Base-by-base conservation (phyloP, 2,888 invertebrate species). In the Protonemura montana region DNA sequence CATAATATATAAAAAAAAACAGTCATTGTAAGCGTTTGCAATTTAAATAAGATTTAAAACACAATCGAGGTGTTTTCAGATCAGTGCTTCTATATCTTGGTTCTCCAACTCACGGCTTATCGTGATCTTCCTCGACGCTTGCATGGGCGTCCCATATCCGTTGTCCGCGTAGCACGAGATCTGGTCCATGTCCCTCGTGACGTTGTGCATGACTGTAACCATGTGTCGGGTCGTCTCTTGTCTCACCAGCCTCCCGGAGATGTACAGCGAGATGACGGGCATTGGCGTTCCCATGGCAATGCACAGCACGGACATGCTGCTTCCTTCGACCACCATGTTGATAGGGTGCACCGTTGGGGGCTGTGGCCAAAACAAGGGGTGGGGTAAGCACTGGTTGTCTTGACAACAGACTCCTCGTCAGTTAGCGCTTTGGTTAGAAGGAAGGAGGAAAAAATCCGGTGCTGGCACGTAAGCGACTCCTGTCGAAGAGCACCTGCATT, bases 121-220 rank as follows among this genome's bases (percentile, higher is more conserved):
- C 87, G 94, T 95, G 87, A 97, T 95, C 90, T 95, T 95, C 88
- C 95, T 93, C 0, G 96, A 95, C 0, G 97, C 95, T 91, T 97
- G 96, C 95, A 96, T 96, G 0, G 97, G 97, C 0, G 96, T 95
- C 0, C 97, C 97, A 90, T 96, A 96, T 0, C 97, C 97, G 90
- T 97, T 97, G 92, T 97, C 97, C 0, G 96, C 97, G 91, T 96
- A 97, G 91, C 97, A 97, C 0, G 96, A 96, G 88, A 97, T 95
- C 90, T 96, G 95, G 90, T 96, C 95, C 96, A 97, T 97, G 90
- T 96, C 96, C 0, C 95, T 93, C 0, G 96, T 96, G 16, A 97
- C 95, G 90, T 97, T 97, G 90, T 96, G 95, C 87, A 97, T 95
- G n/a, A 96, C 95, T 0, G 97, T 96, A 78, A 97, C 96, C 96